Conservation (phyloP, 2,888 invertebrate species). For the Dryadula phaetusa region DNA sequence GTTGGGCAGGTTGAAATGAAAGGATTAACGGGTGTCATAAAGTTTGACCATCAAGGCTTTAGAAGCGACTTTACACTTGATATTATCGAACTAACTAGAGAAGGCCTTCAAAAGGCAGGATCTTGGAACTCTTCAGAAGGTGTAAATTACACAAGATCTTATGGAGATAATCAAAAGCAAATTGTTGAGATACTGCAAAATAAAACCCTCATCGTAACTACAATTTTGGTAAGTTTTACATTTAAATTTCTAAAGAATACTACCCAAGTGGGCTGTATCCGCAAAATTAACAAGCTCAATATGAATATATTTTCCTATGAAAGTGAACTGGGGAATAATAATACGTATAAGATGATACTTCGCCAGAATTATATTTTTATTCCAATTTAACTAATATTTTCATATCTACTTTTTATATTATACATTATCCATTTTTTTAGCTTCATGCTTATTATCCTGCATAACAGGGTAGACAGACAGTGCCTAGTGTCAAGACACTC, state of each 20-base stretch:
- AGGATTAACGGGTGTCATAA: slow-evolving; percentile 96
- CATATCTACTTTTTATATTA: background rate
- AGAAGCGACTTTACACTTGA: slow-evolving; percentile 96
- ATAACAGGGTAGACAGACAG: too few relatives aligned
- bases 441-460: too few relatives aligned
- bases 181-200: slow-evolving; percentile 96
- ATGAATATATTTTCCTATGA: slow-evolving; percentile 28
- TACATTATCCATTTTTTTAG: too few relatives aligned
- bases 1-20: slow-evolving; percentile 92
- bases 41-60: slow-evolving; percentile 97
- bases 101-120: slow-evolving; percentile 93
- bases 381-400: background rate
- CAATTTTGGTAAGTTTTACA: slow-evolving; percentile 90
- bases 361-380: background rate
- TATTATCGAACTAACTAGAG: slow-evolving; percentile 94
- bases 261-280: slow-evolving; percentile 23
- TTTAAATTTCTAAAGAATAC: slow-evolving; percentile 23
- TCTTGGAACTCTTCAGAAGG: slow-evolving; percentile 95
- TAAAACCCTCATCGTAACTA: slow-evolving; percentile 95
- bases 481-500: too few relatives aligned
- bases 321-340: slow-evolving; percentile 31
- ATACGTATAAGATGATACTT: background rate
- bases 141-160: slow-evolving; percentile 94
- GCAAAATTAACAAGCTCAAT: slow-evolving; percentile 28
- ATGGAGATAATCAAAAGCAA: slow-evolving; percentile 93